These are phyloP conservation scores for Seira ritae DNA, from an alignment of 2,888 invertebrate species.

Conservation along the genomic window DNA sequence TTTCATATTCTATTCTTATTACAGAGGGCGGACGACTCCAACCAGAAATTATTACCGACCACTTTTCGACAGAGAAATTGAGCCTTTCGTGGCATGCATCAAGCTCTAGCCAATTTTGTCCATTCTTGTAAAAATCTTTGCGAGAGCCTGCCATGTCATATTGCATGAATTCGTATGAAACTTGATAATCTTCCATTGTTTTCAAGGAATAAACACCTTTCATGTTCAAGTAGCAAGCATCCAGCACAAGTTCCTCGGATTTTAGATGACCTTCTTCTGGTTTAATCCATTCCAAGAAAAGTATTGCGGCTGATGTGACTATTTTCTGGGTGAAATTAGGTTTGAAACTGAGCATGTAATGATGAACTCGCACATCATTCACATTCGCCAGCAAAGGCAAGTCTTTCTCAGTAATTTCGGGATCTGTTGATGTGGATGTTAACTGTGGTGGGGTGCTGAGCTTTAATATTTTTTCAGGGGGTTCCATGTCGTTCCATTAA, in stretches of 20 bases:
- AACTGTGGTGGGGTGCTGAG: not conserved
- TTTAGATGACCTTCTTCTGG: not conserved
- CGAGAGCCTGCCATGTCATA: slow-evolving; percentile 13
- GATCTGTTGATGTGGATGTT: not conserved
- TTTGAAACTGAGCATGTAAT: slow-evolving; percentile 72
- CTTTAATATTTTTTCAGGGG: not conserved
- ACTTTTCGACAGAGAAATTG: slow-evolving; percentile 67
- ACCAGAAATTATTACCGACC: slow-evolving; percentile 71
- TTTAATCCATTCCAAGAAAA: slow-evolving; percentile 68
- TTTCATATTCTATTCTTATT: slow-evolving; percentile 73
- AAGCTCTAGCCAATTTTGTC: slow-evolving; percentile 26
- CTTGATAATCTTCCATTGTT: slow-evolving; percentile 11
- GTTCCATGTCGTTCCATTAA: slow-evolving; percentile 25
- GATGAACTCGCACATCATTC: slow-evolving; percentile 72
- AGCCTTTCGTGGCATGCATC: slow-evolving; percentile 39
- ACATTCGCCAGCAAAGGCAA: slow-evolving; percentile 73
- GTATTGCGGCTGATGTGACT: slow-evolving; percentile 68
- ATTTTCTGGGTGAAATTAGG: slow-evolving; percentile 68
- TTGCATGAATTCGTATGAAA: not conserved
- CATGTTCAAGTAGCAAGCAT: slow-evolving; percentile 65
- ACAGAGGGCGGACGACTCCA: slow-evolving; percentile 66
- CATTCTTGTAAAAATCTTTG: slow-evolving; percentile 39
- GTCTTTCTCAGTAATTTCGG: slow-evolving; percentile 62
- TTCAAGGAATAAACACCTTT: slow-evolving; percentile 46
- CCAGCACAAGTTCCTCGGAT: slow-evolving; percentile 61